phyloP scores from a whole-genome alignment of 2,888 invertebrate species.

The Boloria euphrosyne region DNA sequence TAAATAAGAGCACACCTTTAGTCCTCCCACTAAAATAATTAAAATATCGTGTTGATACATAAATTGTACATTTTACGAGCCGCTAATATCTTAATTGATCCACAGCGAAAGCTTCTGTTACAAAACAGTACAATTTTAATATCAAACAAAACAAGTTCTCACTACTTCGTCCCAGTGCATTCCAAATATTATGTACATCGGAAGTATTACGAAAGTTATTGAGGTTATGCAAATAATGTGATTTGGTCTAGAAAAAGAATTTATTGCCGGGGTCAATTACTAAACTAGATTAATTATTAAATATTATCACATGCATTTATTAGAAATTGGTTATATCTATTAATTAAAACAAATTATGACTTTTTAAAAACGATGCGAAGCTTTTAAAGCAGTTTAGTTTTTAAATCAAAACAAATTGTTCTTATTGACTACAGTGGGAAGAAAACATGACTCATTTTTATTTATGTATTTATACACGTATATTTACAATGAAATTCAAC shows the following conservation, averaged over 20 bases:
- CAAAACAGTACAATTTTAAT: slow-evolving; percentile 14
- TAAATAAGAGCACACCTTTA: background rate
- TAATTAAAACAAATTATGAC: slow-evolving; percentile 13
- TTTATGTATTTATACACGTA: too few species aligned
- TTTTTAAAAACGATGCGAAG: background rate
- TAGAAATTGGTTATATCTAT: slow-evolving; percentile 3
- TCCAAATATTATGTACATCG: slow-evolving; percentile 8
- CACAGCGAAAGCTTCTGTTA: slow-evolving; percentile 6
- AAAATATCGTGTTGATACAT: slow-evolving; percentile 7
- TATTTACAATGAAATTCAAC: too few species aligned
- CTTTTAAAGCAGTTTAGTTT: too few species aligned
- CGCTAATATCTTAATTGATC: slow-evolving; percentile 11
- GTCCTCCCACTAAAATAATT: background rate
- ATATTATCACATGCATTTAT: background rate
- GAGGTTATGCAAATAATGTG: slow-evolving; percentile 1
- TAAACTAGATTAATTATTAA: slow-evolving; percentile 4
- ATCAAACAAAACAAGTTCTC: slow-evolving; percentile 19
- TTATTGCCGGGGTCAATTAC: slow-evolving; percentile 8
- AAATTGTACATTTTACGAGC: slow-evolving; percentile 13
- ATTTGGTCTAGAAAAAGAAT: background rate
- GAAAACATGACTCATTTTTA: too few species aligned
- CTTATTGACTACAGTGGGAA: too few species aligned
- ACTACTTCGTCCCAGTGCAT: slow-evolving; percentile 11
- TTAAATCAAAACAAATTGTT: too few species aligned
- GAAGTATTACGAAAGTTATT: slow-evolving; percentile 19